Evolutionary conservation across 2,113 vertebrate species (phyloP).

Genomic region (Hemichromis elongatus): DNA sequence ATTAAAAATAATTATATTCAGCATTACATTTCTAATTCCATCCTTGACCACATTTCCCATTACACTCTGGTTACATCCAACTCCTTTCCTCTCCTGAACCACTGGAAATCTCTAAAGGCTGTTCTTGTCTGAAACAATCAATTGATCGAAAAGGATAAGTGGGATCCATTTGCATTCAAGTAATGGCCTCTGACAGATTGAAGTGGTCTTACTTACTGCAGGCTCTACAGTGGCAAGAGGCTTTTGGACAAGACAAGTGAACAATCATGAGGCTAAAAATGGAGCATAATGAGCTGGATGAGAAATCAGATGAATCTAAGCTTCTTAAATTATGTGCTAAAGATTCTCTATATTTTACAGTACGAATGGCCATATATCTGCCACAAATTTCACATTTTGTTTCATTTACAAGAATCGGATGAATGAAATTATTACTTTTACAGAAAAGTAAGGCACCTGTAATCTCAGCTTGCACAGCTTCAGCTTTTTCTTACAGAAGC

Average conservation of each 20-base stretch:
- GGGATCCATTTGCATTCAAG: constrained; percentile 6
- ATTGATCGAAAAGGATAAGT: constrained; percentile 6
- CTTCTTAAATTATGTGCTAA: not conserved
- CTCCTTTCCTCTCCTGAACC: not conserved
- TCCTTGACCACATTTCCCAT: not conserved
- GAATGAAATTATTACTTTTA: not conserved
- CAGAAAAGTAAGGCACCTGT: not conserved
- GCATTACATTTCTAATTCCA: not conserved
- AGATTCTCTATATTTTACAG: not conserved
- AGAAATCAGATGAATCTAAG: not conserved
- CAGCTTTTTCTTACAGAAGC: not conserved
- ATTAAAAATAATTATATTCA: not conserved
- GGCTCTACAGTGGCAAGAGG: not conserved
- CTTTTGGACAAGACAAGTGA: not conserved
- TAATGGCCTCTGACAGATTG: not conserved
- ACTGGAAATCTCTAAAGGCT: not conserved
- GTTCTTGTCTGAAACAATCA: constrained; percentile 8
- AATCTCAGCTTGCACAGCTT: not conserved
- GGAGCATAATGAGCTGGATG: not conserved
- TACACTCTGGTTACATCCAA: not conserved
- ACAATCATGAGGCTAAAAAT: not conserved
- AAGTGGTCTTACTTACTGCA: not conserved
- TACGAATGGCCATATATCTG: not conserved
- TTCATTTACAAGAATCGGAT: not conserved
- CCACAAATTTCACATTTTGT: not conserved